Evolutionary conservation across 1,140 invertebrate species (phyloP), one percentile per base, ranked within the genome.

Genomic region (Drosophila kurseongensis): DNA sequence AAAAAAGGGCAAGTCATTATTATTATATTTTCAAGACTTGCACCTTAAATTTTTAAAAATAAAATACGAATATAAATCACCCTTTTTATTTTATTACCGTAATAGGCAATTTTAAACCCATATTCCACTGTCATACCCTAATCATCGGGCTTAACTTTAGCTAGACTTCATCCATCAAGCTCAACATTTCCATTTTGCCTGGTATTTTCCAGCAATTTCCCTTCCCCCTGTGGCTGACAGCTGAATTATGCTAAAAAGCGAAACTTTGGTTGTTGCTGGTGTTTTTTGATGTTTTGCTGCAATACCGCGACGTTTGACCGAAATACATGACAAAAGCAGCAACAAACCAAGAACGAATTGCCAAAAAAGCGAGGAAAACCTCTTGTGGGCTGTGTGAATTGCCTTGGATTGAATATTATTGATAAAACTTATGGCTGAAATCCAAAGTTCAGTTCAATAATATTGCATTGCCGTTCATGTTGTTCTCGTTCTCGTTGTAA

Each of bases 391-490:
- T 61, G 57, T 41, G 56, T 50, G 71, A 74, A 73, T 71, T 73
- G 77, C 75, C 78, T 90, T 85, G 72, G 71, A 82, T 86, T 86
- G 81, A 79, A 86, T 90, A 80, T 82, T 90, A 90, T 90, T 90
- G 86, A 90, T 90, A 90, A 90, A 90, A 90, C 86, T 90, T 90
- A 63, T 82, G 56, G 52, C 78, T 23, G 47, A 44, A 56, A 42
- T 44, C 41, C 9, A 54, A 41, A 45, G 50, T 63, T 58, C 67
- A 67, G 59, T 63, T 75, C 78, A 76, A 73, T 77, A 78, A 50
- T 76, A 57, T 65, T 57, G 44, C 72, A 58, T 9, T 47, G 40
- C 27, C 6, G 9, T 32, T 44, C 9, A 4, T 12, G 36, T 23
- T 23, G 29, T 47, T 57, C 52, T 40, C 8, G 32, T 47, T 55